Evolutionary conservation across 2,888 invertebrate species (phyloP).

Genomic region (Julus scanicus): DNA sequence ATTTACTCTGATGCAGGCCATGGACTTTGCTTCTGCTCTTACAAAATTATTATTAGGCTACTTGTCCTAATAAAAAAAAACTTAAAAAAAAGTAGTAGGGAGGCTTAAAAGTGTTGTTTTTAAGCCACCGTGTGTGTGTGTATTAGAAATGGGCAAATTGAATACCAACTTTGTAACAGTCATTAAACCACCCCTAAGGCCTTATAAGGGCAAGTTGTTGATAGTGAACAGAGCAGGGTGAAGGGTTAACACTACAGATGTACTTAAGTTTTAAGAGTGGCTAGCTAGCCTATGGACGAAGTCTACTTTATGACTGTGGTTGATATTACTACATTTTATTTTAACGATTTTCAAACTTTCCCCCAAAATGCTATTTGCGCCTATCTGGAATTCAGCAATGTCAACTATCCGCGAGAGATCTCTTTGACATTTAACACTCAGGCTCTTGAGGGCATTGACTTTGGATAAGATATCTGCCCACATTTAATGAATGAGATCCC

Average conservation of each 20-base stretch:
- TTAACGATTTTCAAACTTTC: neutral
- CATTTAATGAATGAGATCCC: neutral
- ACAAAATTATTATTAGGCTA: slow-evolving; percentile 35
- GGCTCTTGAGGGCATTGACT: neutral
- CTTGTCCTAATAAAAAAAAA: slow-evolving; percentile 23
- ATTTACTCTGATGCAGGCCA: neutral
- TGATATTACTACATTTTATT: too few relatives aligned
- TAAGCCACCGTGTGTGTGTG: neutral
- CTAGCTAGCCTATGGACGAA: too few relatives aligned
- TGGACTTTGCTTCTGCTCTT: slow-evolving; percentile 21
- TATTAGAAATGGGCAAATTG: neutral
- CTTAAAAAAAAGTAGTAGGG: neutral
- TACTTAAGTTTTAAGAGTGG: too few relatives aligned
- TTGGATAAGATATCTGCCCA: slow-evolving; percentile 18
- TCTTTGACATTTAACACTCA: neutral
- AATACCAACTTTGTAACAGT: neutral
- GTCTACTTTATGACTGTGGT: too few relatives aligned
- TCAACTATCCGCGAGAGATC: neutral
- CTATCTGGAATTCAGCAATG: neutral
- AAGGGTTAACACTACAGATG: too few relatives aligned
- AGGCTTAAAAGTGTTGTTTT: neutral
- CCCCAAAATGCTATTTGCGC: neutral
- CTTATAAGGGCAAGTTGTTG: too few relatives aligned
- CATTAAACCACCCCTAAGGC: neutral
- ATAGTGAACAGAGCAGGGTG: too few relatives aligned